Evolutionary conservation across 2,113 vertebrate genomes (phyloP).

Genomic region (Sorex fumeus): DNA sequence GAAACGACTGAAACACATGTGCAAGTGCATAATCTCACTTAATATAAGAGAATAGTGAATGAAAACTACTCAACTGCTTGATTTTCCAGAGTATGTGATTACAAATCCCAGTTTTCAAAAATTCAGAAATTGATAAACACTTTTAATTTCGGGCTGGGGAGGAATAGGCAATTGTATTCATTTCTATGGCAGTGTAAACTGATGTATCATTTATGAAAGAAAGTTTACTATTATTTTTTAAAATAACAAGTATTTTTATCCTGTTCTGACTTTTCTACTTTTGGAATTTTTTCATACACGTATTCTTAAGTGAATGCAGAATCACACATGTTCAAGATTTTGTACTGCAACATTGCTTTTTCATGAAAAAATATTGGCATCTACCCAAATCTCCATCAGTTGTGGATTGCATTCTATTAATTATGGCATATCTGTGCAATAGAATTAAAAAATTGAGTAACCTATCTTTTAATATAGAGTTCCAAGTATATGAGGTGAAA

Average conservation of each 20-base stretch:
- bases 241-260: background rate
- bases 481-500: too few relatives aligned
- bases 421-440: background rate
- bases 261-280: background rate
- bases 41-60: background rate
- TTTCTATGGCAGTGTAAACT: background rate
- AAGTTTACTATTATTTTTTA: background rate
- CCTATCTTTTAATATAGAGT: background rate
- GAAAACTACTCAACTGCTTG: background rate
- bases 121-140: background rate
- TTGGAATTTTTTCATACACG: background rate
- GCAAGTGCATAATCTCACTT: background rate
- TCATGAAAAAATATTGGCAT: background rate
- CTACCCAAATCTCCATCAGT: background rate
- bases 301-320: background rate
- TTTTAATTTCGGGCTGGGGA: background rate
- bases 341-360: background rate
- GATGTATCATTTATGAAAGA: background rate
- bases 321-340: background rate
- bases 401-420: background rate
- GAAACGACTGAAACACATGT: background rate
- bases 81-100: background rate
- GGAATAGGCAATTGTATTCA: background rate
- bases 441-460: background rate
- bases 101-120: slow-evolving; percentile 51